Conservation (phyloP, 2,888 invertebrate genomes). For the Pimpla rufipes region DNA sequence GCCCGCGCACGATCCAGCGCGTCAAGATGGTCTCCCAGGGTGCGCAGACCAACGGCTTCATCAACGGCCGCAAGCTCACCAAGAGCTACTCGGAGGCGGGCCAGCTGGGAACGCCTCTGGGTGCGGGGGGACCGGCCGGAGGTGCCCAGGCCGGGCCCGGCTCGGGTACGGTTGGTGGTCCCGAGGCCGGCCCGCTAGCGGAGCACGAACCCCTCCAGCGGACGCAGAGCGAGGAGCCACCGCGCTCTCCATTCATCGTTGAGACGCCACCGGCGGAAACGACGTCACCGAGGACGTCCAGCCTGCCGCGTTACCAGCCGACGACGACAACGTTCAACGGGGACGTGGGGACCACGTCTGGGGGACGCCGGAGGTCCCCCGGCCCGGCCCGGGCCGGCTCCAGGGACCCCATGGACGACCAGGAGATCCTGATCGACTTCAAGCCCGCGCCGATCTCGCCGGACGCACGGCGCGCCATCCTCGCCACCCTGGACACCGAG, state of each 20-base stretch:
- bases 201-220: constrained; percentile 93
- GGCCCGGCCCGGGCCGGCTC: too few relatives aligned
- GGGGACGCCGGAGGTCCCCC: constrained; percentile 18
- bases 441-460: constrained; percentile 91
- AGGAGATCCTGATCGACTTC: constrained; percentile 95
- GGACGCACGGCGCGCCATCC: constrained; percentile 85
- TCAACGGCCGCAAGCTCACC: constrained; percentile 91
- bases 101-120: constrained; percentile 83
- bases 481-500: constrained; percentile 80
- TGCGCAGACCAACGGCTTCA: constrained; percentile 94
- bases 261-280: constrained; percentile 86
- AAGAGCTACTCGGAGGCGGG: constrained; percentile 94
- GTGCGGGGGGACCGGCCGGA: constrained; percentile 43
- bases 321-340: constrained; percentile 75
- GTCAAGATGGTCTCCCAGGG: constrained; percentile 96
- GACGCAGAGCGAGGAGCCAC: constrained; percentile 94
- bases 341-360: too few relatives aligned
- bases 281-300: constrained; percentile 79
- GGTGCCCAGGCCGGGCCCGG: too few relatives aligned
- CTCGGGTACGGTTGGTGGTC: constrained; percentile 36
- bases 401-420: constrained; percentile 87
- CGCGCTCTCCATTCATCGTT: constrained; percentile 90
- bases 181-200: constrained; percentile 75
- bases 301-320: too few relatives aligned
- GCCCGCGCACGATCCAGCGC: constrained; percentile 93